A percentile compares a stretch with the other conserved stretches of the same genome.
Conservation (phyloP, 2,113 vertebrate species). For the Glaucidium brasilianum region DNA sequence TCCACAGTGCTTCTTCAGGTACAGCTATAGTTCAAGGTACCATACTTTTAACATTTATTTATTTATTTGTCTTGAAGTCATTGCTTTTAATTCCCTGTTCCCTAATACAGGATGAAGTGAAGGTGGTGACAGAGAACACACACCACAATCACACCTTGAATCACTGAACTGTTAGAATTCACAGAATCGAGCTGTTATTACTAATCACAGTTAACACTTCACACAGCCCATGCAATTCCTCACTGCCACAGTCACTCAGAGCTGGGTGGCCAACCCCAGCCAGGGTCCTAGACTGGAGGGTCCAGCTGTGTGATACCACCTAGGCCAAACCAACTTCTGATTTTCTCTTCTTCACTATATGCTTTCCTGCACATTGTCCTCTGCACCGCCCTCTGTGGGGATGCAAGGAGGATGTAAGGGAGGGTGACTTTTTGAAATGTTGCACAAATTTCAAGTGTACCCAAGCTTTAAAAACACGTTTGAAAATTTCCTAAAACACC, state of each 20-base stretch:
- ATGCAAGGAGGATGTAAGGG: not conserved
- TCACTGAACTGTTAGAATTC: not conserved
- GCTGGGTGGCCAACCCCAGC: not conserved
- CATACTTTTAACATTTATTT: not conserved
- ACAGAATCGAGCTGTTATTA: not conserved
- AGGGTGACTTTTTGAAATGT: not conserved
- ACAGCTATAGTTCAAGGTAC: not conserved
- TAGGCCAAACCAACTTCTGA: not conserved
- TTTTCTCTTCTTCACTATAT: not conserved
- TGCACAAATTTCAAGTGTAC: not conserved
- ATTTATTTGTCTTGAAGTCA: not conserved
- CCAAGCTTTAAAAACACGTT: not conserved
- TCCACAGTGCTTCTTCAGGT: not conserved
- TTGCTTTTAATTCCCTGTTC: not conserved
- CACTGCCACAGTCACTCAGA: not conserved
- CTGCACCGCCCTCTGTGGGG: not conserved
- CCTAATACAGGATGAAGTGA: not conserved
- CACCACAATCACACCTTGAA: no score
- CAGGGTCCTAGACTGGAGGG: rapidly evolving
- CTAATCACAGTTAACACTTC: not conserved
- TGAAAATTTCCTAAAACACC: not conserved
- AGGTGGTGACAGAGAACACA: not conserved
- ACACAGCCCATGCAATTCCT: rapidly evolving
- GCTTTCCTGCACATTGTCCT: not conserved
- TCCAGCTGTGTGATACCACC: rapidly evolving